Percentiles rank a stretch among this genome's conserved stretches.
phyloP scores from a whole-genome alignment of 2,113 vertebrate species.

The Kobus ellipsiprymnus region DNA sequence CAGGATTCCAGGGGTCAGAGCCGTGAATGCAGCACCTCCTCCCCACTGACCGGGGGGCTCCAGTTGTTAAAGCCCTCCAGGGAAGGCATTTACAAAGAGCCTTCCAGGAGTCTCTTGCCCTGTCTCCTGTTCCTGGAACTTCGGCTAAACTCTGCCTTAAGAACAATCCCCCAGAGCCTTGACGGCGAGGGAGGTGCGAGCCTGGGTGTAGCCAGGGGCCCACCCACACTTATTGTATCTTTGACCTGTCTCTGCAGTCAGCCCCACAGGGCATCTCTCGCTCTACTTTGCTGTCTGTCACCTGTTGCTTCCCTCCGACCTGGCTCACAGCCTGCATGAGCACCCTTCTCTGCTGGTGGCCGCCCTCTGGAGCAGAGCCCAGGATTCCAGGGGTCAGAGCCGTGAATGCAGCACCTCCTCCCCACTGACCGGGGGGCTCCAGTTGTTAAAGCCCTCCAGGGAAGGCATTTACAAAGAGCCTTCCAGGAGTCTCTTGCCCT shows the following conservation, averaged over 20 bases:
- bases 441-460: neutral
- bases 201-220: rapidly evolving
- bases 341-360: neutral
- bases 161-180: neutral
- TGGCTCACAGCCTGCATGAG: neutral
- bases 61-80: neutral
- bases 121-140: neutral
- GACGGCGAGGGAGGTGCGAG: rapidly evolving
- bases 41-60: neutral
- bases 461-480: neutral
- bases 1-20: neutral
- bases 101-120: neutral
- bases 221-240: neutral
- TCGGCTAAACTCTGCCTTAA: neutral
- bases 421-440: neutral
- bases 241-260: neutral
- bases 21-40: neutral
- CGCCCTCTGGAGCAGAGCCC: rapidly evolving
- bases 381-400: neutral
- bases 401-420: neutral
- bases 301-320: neutral
- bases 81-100: neutral
- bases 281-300: neutral
- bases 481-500: neutral
- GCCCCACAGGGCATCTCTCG: too few relatives aligned